These are phyloP conservation scores for Actias luna DNA, from an alignment of 2,888 invertebrate genomes.

Conservation along the genomic window DNA sequence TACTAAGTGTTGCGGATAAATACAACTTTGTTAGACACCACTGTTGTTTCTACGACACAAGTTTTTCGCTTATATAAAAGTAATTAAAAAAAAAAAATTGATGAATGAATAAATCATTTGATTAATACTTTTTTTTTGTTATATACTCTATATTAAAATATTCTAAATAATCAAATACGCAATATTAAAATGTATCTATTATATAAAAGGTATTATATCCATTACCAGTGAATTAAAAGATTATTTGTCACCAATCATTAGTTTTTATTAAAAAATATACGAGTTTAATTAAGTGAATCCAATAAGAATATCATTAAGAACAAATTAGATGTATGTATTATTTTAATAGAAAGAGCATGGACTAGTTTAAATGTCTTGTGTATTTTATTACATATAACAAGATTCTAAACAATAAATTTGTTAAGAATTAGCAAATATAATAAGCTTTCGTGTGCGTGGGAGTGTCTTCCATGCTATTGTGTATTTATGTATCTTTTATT, in stretches of 20 bases:
- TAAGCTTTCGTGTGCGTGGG: constrained; percentile 32
- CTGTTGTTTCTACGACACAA: no score
- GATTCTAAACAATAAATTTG: constrained; percentile 32
- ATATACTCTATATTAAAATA: no score
- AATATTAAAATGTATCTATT: no score
- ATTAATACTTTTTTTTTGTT: no score
- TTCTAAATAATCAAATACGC: no score
- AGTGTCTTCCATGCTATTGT: constrained; percentile 18
- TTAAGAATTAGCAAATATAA: constrained; percentile 32
- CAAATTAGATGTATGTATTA: neutral
- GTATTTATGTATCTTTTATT: constrained; percentile 15
- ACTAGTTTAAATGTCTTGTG: constrained; percentile 12
- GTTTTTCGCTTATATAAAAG: no score
- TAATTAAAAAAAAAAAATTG: no score
- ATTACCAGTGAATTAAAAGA: neutral
- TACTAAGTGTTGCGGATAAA: no score
- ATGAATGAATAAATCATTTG: no score
- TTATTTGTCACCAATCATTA: neutral
- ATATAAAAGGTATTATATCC: no score
- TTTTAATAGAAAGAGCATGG: neutral
- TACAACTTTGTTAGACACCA: no score
- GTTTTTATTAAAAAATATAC: constrained; percentile 6
- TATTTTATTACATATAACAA: constrained; percentile 23
- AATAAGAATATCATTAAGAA: neutral
- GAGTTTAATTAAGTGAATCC: neutral